Evolutionary conservation across 2,888 invertebrate species (phyloP), one percentile per base, ranked within the genome.

Genomic region (Dasypolia templi): DNA sequence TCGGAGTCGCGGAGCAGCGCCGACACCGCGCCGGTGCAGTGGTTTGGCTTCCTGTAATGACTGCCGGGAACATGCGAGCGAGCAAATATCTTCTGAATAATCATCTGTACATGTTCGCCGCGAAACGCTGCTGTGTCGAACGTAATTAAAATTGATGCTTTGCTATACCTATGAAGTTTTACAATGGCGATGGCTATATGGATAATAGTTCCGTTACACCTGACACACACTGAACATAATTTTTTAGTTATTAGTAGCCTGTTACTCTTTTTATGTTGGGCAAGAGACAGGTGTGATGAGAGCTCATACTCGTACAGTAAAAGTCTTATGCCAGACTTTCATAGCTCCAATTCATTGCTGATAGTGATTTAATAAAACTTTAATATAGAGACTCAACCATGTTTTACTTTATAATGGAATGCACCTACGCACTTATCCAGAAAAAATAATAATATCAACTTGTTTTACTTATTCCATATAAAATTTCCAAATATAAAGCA

Each of bases 61-160:
- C 39, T 59, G 46, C 44, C 14, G 77, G 53, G 46, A 22, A 42
- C 39, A 26, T 53, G 26, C 39, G 2, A 39, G 59, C n/a, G 35
- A 53, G 77, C 77, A 26, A 66, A 59, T 32, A 22, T 66, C 39
- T 59, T 29, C 29, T 12, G 44, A n/a, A 53, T 63, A 32, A 39
- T 26, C 53, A 55, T 49, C 46, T 42, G 29, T 9, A 29, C 11
- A 42, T 51, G 17, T 42, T 63, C 35, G 17, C 56, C 17, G 12
- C 17, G 49, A 51, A 39, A 26, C 42, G 22, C 59, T 46, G 67
- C 59, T 22, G 55, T 53, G 14, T n/a, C 32, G 19, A 44, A 51
- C n/a, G 58, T 51, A 3, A 66, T 59, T 75, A 17, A 39, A 58
- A 75, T 56, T 22, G 14, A 26, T 29, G 26, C 51, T 35, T 46